Conservation (phyloP, 2,888 invertebrate genomes). For the Tenthredo notha region DNA sequence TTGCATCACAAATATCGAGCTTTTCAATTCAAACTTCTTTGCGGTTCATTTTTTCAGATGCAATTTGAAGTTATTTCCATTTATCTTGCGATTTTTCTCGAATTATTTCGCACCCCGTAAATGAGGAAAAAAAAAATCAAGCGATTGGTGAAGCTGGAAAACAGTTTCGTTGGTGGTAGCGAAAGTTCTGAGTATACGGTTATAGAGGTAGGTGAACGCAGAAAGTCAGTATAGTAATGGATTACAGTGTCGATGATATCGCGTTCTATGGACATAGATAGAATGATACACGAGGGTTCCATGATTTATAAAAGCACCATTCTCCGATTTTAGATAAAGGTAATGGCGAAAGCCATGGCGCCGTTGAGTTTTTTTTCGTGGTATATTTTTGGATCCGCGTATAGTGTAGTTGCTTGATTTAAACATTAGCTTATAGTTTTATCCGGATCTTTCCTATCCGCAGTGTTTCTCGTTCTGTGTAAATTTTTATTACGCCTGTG, state of each 20-base stretch:
- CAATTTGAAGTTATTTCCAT: too few relatives aligned
- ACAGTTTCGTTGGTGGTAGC: background rate
- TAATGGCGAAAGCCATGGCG: conserved; percentile 57
- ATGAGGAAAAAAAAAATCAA: background rate
- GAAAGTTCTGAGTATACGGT: background rate
- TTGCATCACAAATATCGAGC: too few relatives aligned
- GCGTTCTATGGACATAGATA: conserved; percentile 41
- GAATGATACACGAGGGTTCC: conserved; percentile 61
- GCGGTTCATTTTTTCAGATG: too few relatives aligned
- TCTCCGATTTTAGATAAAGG: conserved; percentile 60
- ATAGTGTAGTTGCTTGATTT: conserved; percentile 49
- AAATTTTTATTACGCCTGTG: conserved; percentile 37
- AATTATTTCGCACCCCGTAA: background rate
- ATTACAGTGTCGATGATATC: conserved; percentile 42
- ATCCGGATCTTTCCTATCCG: background rate
- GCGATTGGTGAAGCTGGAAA: background rate
- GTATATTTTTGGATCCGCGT: background rate
- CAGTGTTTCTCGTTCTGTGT: conserved; percentile 7
- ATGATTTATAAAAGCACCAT: conserved; percentile 68
- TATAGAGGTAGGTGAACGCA: background rate
- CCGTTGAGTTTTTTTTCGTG: conserved; percentile 52
- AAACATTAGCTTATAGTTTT: conserved; percentile 18
- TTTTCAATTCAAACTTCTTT: too few relatives aligned
- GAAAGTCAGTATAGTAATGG: conserved; percentile 40
- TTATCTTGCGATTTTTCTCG: background rate